Conservation (phyloP, 2,888 invertebrate species). For the Linnaemya vulpina region DNA sequence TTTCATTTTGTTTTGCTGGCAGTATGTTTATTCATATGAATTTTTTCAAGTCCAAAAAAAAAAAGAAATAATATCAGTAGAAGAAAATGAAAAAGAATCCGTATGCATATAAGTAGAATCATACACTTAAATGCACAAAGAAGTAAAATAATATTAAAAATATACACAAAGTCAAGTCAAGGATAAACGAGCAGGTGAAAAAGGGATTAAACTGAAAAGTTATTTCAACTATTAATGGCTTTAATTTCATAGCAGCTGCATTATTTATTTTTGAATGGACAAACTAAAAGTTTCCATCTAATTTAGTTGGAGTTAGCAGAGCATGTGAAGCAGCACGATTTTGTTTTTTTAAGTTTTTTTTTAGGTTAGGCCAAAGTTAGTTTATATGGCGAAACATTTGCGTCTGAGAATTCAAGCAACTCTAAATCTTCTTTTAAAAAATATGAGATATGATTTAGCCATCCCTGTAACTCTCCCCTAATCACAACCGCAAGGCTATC, state of each 20-base stretch:
- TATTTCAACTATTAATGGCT: background rate
- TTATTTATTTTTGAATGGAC: background rate
- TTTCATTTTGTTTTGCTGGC: too few species aligned
- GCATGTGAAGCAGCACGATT: too few species aligned
- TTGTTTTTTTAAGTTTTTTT: too few species aligned
- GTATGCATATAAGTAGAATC: slow-evolving; percentile 62
- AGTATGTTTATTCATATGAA: slow-evolving; percentile 9
- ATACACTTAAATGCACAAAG: slow-evolving; percentile 67
- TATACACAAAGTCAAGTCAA: slow-evolving; percentile 52
- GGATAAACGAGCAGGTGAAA: slow-evolving; percentile 20
- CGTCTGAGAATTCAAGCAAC: too few species aligned
- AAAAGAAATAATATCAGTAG: slow-evolving; percentile 21
- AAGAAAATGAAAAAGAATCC: slow-evolving; percentile 27
- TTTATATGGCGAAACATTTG: too few species aligned
- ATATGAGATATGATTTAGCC: too few species aligned
- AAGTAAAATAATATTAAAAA: slow-evolving; percentile 66
- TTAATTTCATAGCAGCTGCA: background rate
- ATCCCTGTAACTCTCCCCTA: too few species aligned
- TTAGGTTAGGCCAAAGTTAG: too few species aligned
- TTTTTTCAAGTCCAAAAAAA: slow-evolving; percentile 15
- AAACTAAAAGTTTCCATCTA: too few species aligned
- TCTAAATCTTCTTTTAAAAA: too few species aligned
- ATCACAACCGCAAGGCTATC: too few species aligned
- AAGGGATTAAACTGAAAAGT: slow-evolving; percentile 7
- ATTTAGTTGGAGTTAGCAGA: too few species aligned